These are phyloP conservation scores for Gortyna flavago DNA, from an alignment of 2,888 invertebrate species.

Conservation along the genomic window DNA sequence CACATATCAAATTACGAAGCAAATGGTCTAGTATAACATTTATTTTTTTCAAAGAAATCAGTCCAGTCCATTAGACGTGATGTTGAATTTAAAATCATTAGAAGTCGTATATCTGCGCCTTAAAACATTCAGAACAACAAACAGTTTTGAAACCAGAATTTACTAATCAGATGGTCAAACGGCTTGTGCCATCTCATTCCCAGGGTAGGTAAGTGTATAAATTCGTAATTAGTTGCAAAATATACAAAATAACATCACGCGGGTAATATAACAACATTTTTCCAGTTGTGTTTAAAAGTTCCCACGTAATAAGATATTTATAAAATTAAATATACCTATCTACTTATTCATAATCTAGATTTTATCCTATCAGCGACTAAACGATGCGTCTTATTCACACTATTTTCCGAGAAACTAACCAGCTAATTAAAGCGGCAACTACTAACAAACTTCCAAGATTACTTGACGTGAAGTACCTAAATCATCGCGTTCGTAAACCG, in stretches of 20 bases:
- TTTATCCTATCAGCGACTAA: neutral
- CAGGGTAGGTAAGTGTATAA: neutral
- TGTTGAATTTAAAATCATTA: no score
- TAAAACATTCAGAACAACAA: neutral
- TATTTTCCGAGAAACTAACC: conserved; percentile 16
- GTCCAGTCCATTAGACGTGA: no score
- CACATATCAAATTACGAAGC: no score
- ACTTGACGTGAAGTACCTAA: conserved; percentile 49
- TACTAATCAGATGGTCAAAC: neutral
- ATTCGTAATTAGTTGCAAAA: neutral
- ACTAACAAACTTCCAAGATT: conserved; percentile 51
- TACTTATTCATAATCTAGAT: neutral
- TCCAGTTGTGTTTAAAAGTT: no score
- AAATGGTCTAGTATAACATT: no score
- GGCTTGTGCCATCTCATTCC: neutral
- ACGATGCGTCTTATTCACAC: conserved; percentile 16
- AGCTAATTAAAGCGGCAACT: conserved; percentile 40
- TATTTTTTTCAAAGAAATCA: no score
- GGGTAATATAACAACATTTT: neutral
- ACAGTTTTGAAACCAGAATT: neutral
- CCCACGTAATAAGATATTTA: neutral
- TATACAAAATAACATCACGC: neutral
- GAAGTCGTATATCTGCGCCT: no score
- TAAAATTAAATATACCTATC: neutral
- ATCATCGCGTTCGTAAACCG: conserved; percentile 53